Evolutionary conservation across 2,888 invertebrate species (phyloP), one percentile per base, ranked within the genome.

Genomic region (Mesorhabditis spiculigera): DNA sequence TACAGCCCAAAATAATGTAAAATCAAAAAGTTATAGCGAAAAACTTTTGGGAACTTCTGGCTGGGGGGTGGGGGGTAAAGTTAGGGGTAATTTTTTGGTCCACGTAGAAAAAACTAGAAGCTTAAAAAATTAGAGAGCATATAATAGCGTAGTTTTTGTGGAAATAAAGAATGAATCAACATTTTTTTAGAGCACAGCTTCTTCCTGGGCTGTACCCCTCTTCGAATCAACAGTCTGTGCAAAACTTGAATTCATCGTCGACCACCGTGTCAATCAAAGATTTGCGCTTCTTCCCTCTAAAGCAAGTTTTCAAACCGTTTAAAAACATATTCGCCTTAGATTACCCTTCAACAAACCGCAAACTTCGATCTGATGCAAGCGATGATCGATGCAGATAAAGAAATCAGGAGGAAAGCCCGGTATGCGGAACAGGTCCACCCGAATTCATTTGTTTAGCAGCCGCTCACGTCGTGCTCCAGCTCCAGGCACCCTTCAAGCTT

Each of bases 291-390:
- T 83, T 8, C 71, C 81, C 0, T 72, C 80, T 8, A 79, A 79
- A 69, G 58, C n/a, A 13, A 13, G 58, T n/a, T 13, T 50, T 50
- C 28, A 28, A 28, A 28, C 28, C 1, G 3, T 28, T 28, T 28
- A 28, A 28, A 28, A 28, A 28, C 28, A 28, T 50, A 50, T 50
- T 13, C 2, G 8, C 58, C 3, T 50, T 50, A 50, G 58, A 79
- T 83, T 13, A 73, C 78, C 1, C 73, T 83, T 64, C 80, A 80
- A 63, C 75, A 84, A 43, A 75, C 80, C 42, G 77, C 80, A 43
- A 77, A 80, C 58, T 78, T 81, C 58, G 81, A 78, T 42, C 72
- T 83, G 63, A 77, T 83, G 43, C 75, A 77, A 44, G 80, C 78
- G 61, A 71, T 83, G 6, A 71, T 76, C 68, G 71, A 72, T 44